A percentile compares a stretch with the other conserved stretches of the same genome.
These are phyloP conservation scores for Ormyrus labotus DNA, from an alignment of 2,888 invertebrate genomes.

Conservation along the genomic window DNA sequence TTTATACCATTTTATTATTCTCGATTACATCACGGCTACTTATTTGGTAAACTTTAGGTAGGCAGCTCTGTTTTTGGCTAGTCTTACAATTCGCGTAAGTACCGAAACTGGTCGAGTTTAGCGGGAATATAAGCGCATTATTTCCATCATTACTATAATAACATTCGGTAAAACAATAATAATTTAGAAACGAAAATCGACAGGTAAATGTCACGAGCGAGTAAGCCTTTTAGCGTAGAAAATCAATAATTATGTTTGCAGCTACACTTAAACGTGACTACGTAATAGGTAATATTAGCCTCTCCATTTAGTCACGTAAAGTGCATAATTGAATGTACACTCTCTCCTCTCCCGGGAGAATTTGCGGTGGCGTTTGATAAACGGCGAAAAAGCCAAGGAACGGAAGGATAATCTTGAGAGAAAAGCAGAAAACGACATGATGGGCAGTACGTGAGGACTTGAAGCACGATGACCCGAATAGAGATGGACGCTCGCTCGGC, in stretches of 20 bases:
- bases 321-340: constrained; percentile 43
- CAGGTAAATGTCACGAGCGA: too few relatives aligned
- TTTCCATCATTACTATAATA: too few relatives aligned
- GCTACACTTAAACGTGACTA: too few relatives aligned
- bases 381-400: constrained; percentile 10
- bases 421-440: constrained; percentile 52
- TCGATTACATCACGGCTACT: too few relatives aligned
- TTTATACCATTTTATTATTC: too few relatives aligned
- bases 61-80: neutral
- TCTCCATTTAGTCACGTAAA: constrained; percentile 35
- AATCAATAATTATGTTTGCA: too few relatives aligned
- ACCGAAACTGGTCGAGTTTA: too few relatives aligned
- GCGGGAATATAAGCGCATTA: too few relatives aligned
- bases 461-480: constrained; percentile 49
- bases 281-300: neutral
- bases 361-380: constrained; percentile 40
- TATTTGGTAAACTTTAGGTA: too few relatives aligned
- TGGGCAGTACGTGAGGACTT: constrained; percentile 47
- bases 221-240: too few relatives aligned
- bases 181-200: too few relatives aligned
- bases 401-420: constrained; percentile 31
- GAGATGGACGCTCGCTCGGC: neutral
- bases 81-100: neutral
- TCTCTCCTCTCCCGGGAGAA: constrained; percentile 4
- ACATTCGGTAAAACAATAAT: too few relatives aligned